Conservation (phyloP, 2,888 invertebrate genomes). For the Drosophila meridiana region DNA sequence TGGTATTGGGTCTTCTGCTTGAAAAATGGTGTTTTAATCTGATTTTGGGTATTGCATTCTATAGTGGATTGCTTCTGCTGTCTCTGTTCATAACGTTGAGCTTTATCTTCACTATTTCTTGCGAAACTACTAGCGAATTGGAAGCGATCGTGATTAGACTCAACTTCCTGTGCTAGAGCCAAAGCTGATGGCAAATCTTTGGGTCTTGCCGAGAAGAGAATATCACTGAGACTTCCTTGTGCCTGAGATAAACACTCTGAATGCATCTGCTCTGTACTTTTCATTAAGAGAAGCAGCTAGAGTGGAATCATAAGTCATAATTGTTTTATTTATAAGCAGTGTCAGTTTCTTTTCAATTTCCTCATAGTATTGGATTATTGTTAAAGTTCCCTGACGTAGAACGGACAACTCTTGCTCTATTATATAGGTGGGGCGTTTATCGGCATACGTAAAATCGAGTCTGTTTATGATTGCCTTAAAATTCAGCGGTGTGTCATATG, state of each 20-base stretch:
- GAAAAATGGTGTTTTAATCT: neutral
- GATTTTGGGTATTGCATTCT: neutral
- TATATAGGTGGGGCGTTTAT: too few species aligned
- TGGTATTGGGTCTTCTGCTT: neutral
- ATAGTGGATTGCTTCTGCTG: neutral
- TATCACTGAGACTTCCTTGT: too few species aligned
- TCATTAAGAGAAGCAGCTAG: neutral
- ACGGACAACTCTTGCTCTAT: neutral
- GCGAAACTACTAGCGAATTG: neutral
- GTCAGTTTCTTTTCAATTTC: neutral
- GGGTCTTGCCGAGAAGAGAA: neutral
- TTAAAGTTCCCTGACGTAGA: conserved; percentile 1
- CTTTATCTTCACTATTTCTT: neutral
- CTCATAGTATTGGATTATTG: neutral
- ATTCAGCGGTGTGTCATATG: conserved; percentile 3
- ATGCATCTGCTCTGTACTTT: neutral
- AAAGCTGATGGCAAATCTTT: too few species aligned
- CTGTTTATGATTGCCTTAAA: conserved; percentile 13
- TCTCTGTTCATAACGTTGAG: neutral
- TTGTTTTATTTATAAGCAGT: neutral
- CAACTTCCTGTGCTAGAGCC: too few species aligned
- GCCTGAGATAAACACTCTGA: neutral
- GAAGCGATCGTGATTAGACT: neutral
- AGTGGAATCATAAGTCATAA: neutral
- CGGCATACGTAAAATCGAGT: conserved; percentile 10